These are phyloP conservation scores for Lanius collurio DNA, from an alignment of 2,113 vertebrate genomes.

Conservation along the genomic window DNA sequence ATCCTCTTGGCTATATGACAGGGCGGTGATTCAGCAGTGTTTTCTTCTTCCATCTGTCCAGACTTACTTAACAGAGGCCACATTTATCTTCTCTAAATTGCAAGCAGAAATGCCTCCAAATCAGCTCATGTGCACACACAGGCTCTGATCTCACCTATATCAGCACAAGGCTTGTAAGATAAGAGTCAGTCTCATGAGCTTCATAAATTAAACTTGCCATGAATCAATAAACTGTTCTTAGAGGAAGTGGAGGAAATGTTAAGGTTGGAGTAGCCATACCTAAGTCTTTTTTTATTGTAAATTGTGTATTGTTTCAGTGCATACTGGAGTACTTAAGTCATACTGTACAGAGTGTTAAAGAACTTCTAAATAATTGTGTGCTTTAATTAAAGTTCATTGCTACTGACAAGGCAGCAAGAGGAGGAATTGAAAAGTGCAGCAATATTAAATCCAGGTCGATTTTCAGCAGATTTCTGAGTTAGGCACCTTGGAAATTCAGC, in stretches of 20 bases:
- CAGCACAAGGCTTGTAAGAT: not conserved
- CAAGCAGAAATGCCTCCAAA: not conserved
- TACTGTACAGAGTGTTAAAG: not conserved
- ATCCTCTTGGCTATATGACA: not conserved
- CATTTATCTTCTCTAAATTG: not conserved
- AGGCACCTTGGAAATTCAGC: not conserved
- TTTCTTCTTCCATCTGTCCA: not conserved
- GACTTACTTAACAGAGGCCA: not conserved
- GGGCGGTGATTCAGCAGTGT: not conserved
- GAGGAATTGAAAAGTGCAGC: constrained; percentile 8
- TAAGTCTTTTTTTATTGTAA: not conserved
- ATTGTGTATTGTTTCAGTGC: not conserved
- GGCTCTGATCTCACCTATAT: not conserved
- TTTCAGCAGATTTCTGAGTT: not conserved
- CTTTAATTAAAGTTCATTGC: constrained; percentile 10
- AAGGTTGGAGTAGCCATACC: not conserved
- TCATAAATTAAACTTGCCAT: not conserved
- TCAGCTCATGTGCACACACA: not conserved
- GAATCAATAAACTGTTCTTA: not conserved
- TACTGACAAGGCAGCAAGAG: not conserved
- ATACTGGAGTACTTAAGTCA: not conserved
- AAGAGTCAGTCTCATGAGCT: not conserved
- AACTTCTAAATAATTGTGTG: not conserved
- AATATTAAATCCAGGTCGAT: constrained; percentile 26
- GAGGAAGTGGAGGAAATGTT: not conserved